Evolutionary conservation across 2,113 vertebrate genomes (phyloP).

Genomic region (Tympanuchus pallidicinctus): DNA sequence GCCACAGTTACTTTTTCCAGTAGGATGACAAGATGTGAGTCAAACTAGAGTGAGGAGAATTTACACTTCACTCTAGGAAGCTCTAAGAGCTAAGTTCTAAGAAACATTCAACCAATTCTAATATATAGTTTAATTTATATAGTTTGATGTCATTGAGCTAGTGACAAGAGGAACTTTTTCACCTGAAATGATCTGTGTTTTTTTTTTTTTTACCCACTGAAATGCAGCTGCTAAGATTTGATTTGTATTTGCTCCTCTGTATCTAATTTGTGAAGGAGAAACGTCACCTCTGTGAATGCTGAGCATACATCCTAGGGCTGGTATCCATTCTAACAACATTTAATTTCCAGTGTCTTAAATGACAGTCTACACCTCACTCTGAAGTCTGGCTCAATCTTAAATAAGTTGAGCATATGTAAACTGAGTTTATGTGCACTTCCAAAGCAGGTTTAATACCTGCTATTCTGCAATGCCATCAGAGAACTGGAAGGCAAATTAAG

Average conservation of each 20-base stretch:
- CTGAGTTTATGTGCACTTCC: background rate
- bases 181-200: background rate
- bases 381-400: background rate
- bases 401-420: rapidly evolving
- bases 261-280: background rate
- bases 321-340: rapidly evolving
- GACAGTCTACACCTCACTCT: background rate
- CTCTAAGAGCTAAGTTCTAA: background rate
- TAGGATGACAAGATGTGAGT: background rate
- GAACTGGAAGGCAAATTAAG: background rate
- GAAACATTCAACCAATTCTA: background rate
- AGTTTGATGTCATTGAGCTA: background rate
- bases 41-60: background rate
- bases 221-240: background rate
- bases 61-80: background rate
- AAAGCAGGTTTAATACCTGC: background rate
- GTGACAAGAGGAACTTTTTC: background rate
- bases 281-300: background rate
- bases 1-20: background rate
- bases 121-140: background rate
- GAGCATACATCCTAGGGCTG: background rate
- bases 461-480: background rate
- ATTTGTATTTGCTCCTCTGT: background rate
- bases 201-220: background rate
- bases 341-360: background rate